phyloP scores from a whole-genome alignment of 2,113 vertebrate genomes.

The Cepphus grylle region DNA sequence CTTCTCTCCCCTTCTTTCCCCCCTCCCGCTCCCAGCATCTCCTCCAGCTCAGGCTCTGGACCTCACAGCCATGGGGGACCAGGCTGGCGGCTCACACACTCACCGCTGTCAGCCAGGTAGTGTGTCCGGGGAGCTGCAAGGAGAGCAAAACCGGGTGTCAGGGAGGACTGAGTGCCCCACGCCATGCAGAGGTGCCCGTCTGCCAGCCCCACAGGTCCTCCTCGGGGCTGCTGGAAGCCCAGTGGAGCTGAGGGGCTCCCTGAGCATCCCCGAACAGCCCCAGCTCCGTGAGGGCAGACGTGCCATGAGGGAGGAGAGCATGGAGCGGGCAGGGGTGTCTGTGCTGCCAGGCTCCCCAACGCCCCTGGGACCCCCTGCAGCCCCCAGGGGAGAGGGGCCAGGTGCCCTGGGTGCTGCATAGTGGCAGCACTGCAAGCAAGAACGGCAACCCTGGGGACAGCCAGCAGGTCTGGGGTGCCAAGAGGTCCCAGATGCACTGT shows the following conservation, averaged over 20 bases:
- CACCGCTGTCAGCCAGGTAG: slow-evolving; percentile 89
- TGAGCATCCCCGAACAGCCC: background rate
- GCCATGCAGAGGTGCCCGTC: background rate
- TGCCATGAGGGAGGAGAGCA: background rate
- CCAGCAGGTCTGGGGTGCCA: background rate
- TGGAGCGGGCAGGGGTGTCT: accelerated
- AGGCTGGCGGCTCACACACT: slow-evolving; percentile 49
- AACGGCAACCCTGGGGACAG: background rate
- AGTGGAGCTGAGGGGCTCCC: background rate
- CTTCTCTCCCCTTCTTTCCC: background rate
- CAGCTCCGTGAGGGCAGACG: background rate
- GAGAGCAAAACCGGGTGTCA: background rate
- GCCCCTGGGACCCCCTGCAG: accelerated
- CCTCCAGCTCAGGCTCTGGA: background rate
- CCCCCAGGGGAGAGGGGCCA: background rate
- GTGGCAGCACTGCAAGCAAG: accelerated
- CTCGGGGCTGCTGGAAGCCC: accelerated
- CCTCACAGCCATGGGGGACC: background rate
- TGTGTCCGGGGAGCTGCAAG: slow-evolving; percentile 85
- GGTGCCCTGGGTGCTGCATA: background rate
- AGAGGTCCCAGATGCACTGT: background rate
- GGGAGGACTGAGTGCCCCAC: accelerated
- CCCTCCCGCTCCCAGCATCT: background rate
- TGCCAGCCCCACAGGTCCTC: background rate
- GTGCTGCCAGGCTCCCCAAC: background rate